These are phyloP conservation scores for Corythornis leucogaster DNA, from an alignment of 2,797 vertebrate species.

Conservation along the genomic window DNA sequence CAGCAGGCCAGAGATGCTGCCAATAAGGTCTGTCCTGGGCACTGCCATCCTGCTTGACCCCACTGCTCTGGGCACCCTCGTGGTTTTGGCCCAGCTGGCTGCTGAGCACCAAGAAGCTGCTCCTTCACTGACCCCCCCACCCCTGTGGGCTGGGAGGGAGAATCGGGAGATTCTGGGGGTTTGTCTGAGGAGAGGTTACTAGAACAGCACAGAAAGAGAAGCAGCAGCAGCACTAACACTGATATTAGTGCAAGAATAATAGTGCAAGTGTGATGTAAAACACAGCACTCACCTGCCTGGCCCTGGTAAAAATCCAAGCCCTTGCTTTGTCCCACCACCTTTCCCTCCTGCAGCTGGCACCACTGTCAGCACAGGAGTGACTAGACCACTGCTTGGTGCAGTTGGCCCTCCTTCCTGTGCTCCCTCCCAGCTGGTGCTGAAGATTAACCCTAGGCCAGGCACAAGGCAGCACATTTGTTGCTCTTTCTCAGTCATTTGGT, in stretches of 20 bases:
- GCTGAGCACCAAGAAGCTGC: too few species aligned
- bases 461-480: background rate
- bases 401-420: background rate
- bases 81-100: background rate
- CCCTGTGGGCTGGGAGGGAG: background rate
- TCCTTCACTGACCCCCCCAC: too few species aligned
- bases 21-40: conserved; percentile 84
- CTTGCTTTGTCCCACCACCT: background rate
- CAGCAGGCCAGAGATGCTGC: conserved; percentile 93
- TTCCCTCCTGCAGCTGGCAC: too few species aligned
- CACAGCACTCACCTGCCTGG: background rate
- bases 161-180: background rate
- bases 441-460: background rate
- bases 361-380: background rate
- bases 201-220: background rate
- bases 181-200: background rate
- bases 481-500: background rate
- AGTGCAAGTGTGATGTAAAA: background rate
- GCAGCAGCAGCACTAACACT: background rate
- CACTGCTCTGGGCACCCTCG: background rate
- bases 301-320: background rate
- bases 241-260: background rate
- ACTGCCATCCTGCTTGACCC: background rate
- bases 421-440: background rate
- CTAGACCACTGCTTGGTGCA: background rate